Evolutionary conservation across 2,888 invertebrate species (phyloP).

Genomic region (Ornithoptera priamus): DNA sequence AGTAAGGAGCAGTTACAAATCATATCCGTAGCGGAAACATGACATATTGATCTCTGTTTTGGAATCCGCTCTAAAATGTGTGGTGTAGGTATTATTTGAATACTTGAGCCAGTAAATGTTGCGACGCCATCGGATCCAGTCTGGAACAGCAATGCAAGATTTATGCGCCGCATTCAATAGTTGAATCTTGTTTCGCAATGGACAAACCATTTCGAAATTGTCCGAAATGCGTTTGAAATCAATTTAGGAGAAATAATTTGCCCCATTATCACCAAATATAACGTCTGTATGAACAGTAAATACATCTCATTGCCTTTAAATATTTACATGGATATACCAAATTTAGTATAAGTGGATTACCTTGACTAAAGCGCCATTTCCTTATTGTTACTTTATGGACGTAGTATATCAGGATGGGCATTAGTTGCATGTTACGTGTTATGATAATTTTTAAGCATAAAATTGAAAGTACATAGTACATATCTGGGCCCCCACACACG

Average conservation of each 20-base stretch:
- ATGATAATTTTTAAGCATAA: constrained; percentile 77
- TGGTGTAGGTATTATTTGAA: constrained; percentile 55
- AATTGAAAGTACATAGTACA: constrained; percentile 70
- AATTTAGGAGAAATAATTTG: constrained; percentile 47
- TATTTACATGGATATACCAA: constrained; percentile 24
- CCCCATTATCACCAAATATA: constrained; percentile 9
- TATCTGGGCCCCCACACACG: constrained; percentile 67
- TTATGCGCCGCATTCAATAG: constrained; percentile 52
- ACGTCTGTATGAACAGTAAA: neutral
- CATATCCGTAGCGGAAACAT: constrained; percentile 25
- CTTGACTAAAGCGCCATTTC: constrained; percentile 64
- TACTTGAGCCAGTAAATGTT: constrained; percentile 51
- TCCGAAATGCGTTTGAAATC: constrained; percentile 31
- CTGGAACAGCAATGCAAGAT: constrained; percentile 47
- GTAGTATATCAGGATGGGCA: constrained; percentile 61
- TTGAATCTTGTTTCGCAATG: constrained; percentile 46
- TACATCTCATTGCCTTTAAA: neutral
- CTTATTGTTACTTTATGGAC: constrained; percentile 70
- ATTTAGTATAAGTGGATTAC: constrained; percentile 31
- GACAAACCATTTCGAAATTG: constrained; percentile 34
- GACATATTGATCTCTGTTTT: constrained; percentile 45
- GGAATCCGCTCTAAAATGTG: constrained; percentile 49
- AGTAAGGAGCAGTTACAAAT: constrained; percentile 13
- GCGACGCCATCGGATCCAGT: constrained; percentile 50
- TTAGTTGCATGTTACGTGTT: constrained; percentile 73